These are phyloP conservation scores for Diabrotica undecimpunctata DNA, from an alignment of 1,140 invertebrate species.

Conservation along the genomic window DNA sequence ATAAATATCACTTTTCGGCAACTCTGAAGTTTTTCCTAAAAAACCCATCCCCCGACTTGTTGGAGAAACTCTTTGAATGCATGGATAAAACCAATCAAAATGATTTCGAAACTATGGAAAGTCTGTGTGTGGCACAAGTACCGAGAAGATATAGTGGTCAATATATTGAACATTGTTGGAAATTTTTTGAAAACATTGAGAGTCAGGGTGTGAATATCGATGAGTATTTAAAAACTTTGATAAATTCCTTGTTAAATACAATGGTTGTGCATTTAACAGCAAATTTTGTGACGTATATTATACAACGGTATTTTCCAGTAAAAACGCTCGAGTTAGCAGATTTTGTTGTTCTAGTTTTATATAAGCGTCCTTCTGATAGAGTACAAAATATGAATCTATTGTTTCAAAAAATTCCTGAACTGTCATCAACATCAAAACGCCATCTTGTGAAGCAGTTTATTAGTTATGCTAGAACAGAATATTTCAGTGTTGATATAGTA, in stretches of 20 bases:
- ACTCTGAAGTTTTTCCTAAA: conserved; percentile 22
- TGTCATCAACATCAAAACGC: background rate
- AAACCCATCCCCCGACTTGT: conserved; percentile 18
- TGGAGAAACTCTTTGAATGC: background rate
- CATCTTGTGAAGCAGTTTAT: too few relatives aligned
- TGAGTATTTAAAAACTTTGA: conserved; percentile 1
- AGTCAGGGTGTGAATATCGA: background rate
- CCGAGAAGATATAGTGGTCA: conserved; percentile 11
- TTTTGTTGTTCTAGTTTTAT: background rate
- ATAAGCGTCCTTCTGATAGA: background rate
- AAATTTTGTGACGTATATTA: background rate
- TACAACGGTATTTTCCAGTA: conserved; percentile 6
- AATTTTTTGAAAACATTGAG: conserved; percentile 9
- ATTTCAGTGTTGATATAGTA: background rate
- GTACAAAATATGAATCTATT: background rate
- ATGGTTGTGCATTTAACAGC: background rate
- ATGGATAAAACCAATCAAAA: conserved; percentile 20
- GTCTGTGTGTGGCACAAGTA: background rate
- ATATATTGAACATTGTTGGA: conserved; percentile 19
- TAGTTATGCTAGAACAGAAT: too few relatives aligned
- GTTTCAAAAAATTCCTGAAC: background rate
- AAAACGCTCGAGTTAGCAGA: background rate
- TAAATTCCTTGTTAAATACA: background rate
- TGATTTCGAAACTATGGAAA: conserved; percentile 18
- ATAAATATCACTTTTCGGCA: conserved; percentile 22